phyloP scores from a whole-genome alignment of 1,140 invertebrate genomes.

The Marisa cornuarietis region DNA sequence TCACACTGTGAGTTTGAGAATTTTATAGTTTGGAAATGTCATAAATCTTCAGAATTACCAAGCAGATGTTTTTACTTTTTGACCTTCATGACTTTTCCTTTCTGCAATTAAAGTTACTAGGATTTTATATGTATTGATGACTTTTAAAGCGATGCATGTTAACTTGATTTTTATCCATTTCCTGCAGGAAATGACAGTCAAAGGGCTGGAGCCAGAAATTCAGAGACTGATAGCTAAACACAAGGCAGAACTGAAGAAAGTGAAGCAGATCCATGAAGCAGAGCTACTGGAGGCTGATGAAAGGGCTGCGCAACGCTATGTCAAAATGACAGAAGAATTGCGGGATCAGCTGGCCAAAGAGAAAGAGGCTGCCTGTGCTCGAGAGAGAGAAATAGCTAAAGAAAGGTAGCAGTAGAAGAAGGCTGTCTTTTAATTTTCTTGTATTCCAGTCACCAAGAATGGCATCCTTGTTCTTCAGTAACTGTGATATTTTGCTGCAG shows the following conservation, averaged over 20 bases:
- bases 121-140: background rate
- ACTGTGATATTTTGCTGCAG: too few relatives aligned
- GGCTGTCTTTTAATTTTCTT: too few relatives aligned
- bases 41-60: background rate
- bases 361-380: slow-evolving; percentile 63
- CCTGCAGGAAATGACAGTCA: slow-evolving; percentile 66
- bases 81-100: background rate
- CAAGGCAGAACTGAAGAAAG: slow-evolving; percentile 65
- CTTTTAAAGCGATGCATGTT: background rate
- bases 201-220: slow-evolving; percentile 67
- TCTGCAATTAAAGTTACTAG: background rate
- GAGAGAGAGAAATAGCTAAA: slow-evolving; percentile 62
- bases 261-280: slow-evolving; percentile 65
- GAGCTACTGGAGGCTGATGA: slow-evolving; percentile 65
- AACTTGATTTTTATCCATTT: background rate
- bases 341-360: slow-evolving; percentile 64
- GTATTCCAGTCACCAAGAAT: too few relatives aligned
- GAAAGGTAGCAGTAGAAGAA: slow-evolving; percentile 47
- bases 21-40: too few relatives aligned
- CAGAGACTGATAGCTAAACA: slow-evolving; percentile 66
- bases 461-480: too few relatives aligned
- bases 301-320: slow-evolving; percentile 62
- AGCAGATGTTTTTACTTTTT: background rate
- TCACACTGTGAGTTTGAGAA: too few relatives aligned
- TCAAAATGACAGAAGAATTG: slow-evolving; percentile 65